phyloP scores from a whole-genome alignment of 2,113 vertebrate genomes.

The Laticauda colubrina region DNA sequence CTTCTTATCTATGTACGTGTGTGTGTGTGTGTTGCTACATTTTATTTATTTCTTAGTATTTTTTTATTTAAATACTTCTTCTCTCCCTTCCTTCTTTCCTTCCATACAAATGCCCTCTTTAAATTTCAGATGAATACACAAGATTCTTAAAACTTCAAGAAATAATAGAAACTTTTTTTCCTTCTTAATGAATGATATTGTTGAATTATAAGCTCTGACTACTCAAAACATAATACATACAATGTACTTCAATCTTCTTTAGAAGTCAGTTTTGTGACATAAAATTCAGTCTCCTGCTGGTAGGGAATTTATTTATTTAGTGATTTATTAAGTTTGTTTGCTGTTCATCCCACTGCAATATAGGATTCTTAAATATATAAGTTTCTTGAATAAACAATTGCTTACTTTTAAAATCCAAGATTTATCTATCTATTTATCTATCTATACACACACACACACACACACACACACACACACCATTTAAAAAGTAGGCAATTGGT shows the following conservation, averaged over 20 bases:
- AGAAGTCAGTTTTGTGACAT: neutral
- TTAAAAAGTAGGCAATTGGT: neutral
- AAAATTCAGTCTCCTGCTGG: neutral
- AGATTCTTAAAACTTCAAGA: neutral
- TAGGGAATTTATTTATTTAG: neutral
- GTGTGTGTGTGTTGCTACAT: too few species aligned
- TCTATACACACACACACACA: too few species aligned
- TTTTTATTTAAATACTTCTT: neutral
- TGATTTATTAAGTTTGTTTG: too few species aligned
- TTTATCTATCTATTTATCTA: too few species aligned
- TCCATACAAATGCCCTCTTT: neutral
- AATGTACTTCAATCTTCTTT: neutral
- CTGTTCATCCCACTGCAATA: too few species aligned
- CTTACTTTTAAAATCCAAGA: too few species aligned
- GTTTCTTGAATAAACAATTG: too few species aligned
- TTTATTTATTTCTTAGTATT: neutral
- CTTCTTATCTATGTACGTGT: neutral
- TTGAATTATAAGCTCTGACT: neutral
- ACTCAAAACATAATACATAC: neutral
- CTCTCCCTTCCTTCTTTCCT: neutral
- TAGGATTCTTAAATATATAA: too few species aligned
- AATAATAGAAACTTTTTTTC: neutral
- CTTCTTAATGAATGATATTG: neutral
- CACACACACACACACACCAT: too few species aligned
- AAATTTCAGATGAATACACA: neutral